Base-by-base conservation (phyloP, 2,113 vertebrate species). In the Puntigrus tetrazona region DNA sequence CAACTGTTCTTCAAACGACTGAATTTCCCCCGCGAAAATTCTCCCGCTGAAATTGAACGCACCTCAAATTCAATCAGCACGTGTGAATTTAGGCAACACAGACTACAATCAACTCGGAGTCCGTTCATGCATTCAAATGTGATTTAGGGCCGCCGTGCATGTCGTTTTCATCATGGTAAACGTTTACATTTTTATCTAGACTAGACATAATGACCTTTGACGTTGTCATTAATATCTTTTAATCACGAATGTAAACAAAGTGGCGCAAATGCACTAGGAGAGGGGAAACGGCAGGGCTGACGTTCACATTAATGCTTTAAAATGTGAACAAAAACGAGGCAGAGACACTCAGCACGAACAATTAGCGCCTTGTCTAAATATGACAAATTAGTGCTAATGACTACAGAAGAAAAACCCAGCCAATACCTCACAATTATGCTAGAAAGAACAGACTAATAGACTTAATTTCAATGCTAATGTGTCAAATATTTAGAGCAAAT, bases 191-290 rank as follows among this genome's bases (percentile, higher is more conserved):
- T 72, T 10, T 50, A 75, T 75, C 10, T 43, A 43, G 7, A 50
- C 72, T 5, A 75, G 72, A 31, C 72, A 29, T 74, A 43, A 74
- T 74, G n/a, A 70, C 67, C 6, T 45, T n/a, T 47, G 38, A 47
- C 6, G 16, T 8, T 47, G 69, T 36, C 27, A 41, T 31, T 65
- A 16, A 65, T 20, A 41, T 73, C 43, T 20, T 75, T 75, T 50
- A 75, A 75, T 78, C 47, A 11, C 31, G 2, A 38, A 57, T 57
- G 75, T 78, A 57, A 78, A 78, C 50, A 55, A 55, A 3, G 72
- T 47, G 18, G 75, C 57, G 47, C 31, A 77, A n/a, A 22, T 52
- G 6, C 13, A 45, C 16, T 7, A 38, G 45, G 7, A 50, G 8
- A 10, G 18, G 18, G 31, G 3, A 50, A n/a, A 31, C 31, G 45